Evolutionary conservation across 2,797 vertebrate species (phyloP), one percentile per base, ranked within the genome.

Genomic region (Megaceryle alcyon): DNA sequence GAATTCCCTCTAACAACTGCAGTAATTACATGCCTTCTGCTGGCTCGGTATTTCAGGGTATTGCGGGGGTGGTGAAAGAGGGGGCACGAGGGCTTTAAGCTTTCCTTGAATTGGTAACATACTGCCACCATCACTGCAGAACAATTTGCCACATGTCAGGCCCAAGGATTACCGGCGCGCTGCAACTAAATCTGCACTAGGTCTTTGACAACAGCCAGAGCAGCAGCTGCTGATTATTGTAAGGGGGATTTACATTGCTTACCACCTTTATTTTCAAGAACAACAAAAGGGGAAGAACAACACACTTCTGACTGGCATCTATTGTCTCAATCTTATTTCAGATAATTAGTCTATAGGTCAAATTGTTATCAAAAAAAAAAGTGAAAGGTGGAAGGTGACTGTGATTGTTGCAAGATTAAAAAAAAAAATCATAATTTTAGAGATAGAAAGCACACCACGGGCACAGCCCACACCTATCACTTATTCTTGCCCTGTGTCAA

Each of bases 11-110:
- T 87, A 97, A 97, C 97, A 97, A 96, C 93, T 53, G 65, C 93
- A 96, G 65, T 98, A 98, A 98, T 98, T 96, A 96, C 97, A 97
- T 76, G 97, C 97, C 97, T 98, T 98, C 97, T 98, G 97, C 88
- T 97, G 90, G 92, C 86, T 96, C 93, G 78, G 95, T 97, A 94
- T 66, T 78, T 60, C 66, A 53, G 60, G 76, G 87, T 20, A 61
- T 9, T 26, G 65, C 0, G 3, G 56, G 82, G 94, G 86, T 69
- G 88, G 90, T 23, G 2, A 23, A 41, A 73, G 90, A 81, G n/a
- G 1, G 80, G 33, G 63, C 95, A 68, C 46, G 83, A 79, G 88
- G 90, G 94, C 95, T 95, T 91, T 92, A 97, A 95, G 94, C 94
- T 90, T 88, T 54, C 88, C 92, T 84, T 86, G 96, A 98, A 98